Conservation (phyloP, 2,113 vertebrate genomes). For the Pongo abelii region DNA sequence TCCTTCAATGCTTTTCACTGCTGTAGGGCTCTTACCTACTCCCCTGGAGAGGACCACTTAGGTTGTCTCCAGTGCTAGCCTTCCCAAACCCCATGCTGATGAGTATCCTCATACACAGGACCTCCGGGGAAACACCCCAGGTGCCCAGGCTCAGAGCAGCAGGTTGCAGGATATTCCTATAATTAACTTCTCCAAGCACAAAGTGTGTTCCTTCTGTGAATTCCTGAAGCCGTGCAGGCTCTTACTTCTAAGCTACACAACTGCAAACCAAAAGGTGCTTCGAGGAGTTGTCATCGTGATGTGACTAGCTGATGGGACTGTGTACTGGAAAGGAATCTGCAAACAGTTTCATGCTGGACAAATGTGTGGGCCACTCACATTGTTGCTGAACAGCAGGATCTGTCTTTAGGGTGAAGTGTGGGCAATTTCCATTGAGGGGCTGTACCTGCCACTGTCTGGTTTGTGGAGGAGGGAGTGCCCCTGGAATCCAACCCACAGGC, state of each 20-base stretch:
- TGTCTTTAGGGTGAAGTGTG: not conserved
- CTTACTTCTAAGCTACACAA: not conserved
- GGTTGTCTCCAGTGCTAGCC: not conserved
- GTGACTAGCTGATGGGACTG: not conserved
- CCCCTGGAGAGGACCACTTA: not conserved
- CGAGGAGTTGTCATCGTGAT: no score
- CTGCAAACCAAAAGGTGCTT: not conserved
- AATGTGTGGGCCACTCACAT: rapidly evolving
- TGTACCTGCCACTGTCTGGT: not conserved
- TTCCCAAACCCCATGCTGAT: not conserved
- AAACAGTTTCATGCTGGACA: not conserved
- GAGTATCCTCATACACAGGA: not conserved
- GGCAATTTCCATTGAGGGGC: no score
- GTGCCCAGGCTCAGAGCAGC: not conserved
- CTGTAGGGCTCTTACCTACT: not conserved
- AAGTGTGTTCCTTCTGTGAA: not conserved
- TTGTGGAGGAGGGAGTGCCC: not conserved
- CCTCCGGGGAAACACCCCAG: not conserved
- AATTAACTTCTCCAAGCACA: no score
- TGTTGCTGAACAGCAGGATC: rapidly evolving
- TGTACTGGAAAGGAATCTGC: not conserved
- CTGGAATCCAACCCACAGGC: not conserved
- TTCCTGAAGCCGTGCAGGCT: no score
- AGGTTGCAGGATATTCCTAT: not conserved
- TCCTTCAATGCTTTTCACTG: not conserved